Conservation (phyloP, 1,140 invertebrate genomes). For the Thaumetopoea pityocampa region DNA sequence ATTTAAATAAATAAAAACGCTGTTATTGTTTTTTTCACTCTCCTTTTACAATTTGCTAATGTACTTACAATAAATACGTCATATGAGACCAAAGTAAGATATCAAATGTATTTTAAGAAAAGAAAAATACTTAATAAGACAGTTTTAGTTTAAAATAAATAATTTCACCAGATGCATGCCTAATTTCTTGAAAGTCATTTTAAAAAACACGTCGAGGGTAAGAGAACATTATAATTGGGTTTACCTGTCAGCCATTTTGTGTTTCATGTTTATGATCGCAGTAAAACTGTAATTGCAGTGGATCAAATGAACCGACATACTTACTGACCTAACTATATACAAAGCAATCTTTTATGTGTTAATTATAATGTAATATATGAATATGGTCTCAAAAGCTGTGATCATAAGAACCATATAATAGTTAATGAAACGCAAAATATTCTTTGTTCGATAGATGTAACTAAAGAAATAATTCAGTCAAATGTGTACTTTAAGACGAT, state of each 20-base stretch:
- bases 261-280: conserved; percentile 50
- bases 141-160: too few relatives aligned
- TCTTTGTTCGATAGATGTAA: conserved; percentile 4
- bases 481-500: conserved; percentile 2
- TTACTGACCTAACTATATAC: conserved; percentile 14
- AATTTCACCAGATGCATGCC: conserved; percentile 9
- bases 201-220: conserved; percentile 9
- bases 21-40: too few relatives aligned
- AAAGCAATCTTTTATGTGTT: conserved; percentile 4
- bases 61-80: too few relatives aligned
- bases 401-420: conserved; percentile 7
- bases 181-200: conserved; percentile 15
- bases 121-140: too few relatives aligned
- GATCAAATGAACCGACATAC: conserved; percentile 55
- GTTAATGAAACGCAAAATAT: background rate
- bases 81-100: too few relatives aligned
- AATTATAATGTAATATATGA: background rate
- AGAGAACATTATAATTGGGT: conserved; percentile 37
- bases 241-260: conserved; percentile 48
- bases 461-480: conserved; percentile 3
- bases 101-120: too few relatives aligned
- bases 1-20: too few relatives aligned
- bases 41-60: too few relatives aligned
- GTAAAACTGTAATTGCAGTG: conserved; percentile 62
- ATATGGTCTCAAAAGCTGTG: background rate